phyloP scores from a whole-genome alignment of 2,888 invertebrate genomes.

The Neocrepidodera transversa region DNA sequence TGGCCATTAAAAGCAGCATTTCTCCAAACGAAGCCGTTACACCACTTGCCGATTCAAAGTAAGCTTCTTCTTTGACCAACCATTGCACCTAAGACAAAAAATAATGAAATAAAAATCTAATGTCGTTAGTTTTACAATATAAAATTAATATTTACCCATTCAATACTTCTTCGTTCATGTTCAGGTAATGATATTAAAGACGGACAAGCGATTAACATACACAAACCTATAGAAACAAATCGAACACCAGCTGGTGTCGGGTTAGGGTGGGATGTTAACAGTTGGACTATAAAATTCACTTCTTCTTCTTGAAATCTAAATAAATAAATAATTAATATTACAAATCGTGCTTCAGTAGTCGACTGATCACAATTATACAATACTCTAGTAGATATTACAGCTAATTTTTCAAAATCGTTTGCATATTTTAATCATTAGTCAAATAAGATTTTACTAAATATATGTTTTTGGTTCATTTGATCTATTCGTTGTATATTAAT shows the following conservation, averaged over 20 bases:
- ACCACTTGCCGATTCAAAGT: constrained; percentile 85
- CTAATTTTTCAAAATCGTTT: no score
- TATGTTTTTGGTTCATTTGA: no score
- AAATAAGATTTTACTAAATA: no score
- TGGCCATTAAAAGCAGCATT: constrained; percentile 93
- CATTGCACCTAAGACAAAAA: constrained; percentile 69
- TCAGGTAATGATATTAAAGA: constrained; percentile 75
- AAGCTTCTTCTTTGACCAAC: constrained; percentile 89
- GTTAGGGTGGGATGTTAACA: constrained; percentile 87
- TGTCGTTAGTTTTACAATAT: not conserved
- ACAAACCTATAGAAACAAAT: constrained; percentile 90
- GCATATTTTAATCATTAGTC: no score
- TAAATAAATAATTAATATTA: constrained; percentile 24
- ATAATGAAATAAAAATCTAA: not conserved
- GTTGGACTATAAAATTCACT: constrained; percentile 79
- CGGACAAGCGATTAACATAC: constrained; percentile 94
- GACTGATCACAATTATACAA: no score
- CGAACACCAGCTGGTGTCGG: constrained; percentile 91
- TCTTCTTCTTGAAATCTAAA: constrained; percentile 89
- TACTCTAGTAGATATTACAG: no score
- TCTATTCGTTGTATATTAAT: no score
- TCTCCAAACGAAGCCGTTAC: constrained; percentile 92
- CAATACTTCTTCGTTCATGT: constrained; percentile 85
- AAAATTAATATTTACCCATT: constrained; percentile 70
- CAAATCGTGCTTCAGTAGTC: not conserved